These are phyloP conservation scores for Galbula dea DNA, from an alignment of 2,113 vertebrate species.

Conservation along the genomic window DNA sequence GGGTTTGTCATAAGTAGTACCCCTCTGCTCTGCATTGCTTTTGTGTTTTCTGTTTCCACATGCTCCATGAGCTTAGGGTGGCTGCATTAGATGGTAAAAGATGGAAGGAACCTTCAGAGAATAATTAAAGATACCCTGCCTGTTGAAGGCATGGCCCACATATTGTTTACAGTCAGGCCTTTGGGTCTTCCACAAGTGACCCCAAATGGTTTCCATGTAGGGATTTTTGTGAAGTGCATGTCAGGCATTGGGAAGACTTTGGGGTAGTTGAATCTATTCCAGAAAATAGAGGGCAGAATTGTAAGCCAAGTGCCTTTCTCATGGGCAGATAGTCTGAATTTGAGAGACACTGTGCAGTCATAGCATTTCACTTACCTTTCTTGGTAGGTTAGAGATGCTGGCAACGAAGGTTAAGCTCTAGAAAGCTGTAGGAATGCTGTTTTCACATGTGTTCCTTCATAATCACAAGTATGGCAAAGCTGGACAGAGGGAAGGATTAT, in stretches of 20 bases:
- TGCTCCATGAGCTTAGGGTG: not conserved
- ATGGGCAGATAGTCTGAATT: not conserved
- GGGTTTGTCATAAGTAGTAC: not conserved
- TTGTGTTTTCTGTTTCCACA: not conserved
- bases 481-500: not conserved
- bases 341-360: not conserved
- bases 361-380: not conserved
- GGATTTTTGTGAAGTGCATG: not conserved
- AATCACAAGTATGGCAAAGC: not conserved
- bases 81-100: not conserved
- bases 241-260: not conserved
- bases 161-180: not conserved
- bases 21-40: not conserved
- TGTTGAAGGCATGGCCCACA: not conserved
- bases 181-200: not conserved
- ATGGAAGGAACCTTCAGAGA: not conserved
- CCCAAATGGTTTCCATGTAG: not conserved
- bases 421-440: not conserved
- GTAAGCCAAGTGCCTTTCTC: not conserved
- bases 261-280: not conserved
- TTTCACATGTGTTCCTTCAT: not conserved
- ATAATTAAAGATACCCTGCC: not conserved
- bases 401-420: not conserved
- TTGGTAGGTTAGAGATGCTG: not conserved
- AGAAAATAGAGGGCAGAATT: not conserved